Conservation (phyloP, 2,113 vertebrate genomes). For the Rafetus swinhoei region DNA sequence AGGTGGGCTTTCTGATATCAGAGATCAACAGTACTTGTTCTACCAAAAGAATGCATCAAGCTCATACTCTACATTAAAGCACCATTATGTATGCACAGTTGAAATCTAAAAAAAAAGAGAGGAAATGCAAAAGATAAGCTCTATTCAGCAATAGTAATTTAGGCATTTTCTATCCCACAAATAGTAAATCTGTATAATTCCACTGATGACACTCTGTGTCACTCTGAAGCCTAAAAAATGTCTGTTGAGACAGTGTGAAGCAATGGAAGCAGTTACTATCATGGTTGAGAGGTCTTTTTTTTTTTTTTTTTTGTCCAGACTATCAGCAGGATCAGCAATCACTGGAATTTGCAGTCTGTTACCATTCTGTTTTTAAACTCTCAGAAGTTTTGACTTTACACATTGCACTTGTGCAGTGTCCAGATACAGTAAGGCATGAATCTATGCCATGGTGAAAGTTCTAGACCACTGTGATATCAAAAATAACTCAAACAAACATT, state of each 20-base stretch:
- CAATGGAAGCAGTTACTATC: not conserved
- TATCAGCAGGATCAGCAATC: not conserved
- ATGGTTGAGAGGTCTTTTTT: not conserved
- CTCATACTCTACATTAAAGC: not conserved
- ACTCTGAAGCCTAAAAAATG: not conserved
- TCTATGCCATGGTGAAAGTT: not conserved
- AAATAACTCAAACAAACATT: not conserved
- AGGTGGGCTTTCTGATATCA: not conserved
- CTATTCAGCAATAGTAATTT: not conserved
- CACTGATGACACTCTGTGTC: not conserved
- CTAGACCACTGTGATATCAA: not conserved
- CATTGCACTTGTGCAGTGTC: not conserved
- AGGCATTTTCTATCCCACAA: conserved; percentile 13
- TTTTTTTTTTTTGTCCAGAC: not conserved
- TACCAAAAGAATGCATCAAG: not conserved
- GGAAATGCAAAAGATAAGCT: conserved; percentile 6
- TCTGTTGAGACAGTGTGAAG: not conserved
- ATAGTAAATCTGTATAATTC: conserved; percentile 1
- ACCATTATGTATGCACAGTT: conserved; percentile 25
- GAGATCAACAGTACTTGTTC: not conserved
- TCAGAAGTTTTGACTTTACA: not conserved
- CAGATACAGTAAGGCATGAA: not conserved
- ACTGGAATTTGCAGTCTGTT: not conserved
- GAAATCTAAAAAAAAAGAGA: conserved; percentile 4
- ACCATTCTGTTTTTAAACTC: not conserved